These are phyloP conservation scores for Megaceryle maxima DNA, from an alignment of 2,113 vertebrate species.

Conservation along the genomic window DNA sequence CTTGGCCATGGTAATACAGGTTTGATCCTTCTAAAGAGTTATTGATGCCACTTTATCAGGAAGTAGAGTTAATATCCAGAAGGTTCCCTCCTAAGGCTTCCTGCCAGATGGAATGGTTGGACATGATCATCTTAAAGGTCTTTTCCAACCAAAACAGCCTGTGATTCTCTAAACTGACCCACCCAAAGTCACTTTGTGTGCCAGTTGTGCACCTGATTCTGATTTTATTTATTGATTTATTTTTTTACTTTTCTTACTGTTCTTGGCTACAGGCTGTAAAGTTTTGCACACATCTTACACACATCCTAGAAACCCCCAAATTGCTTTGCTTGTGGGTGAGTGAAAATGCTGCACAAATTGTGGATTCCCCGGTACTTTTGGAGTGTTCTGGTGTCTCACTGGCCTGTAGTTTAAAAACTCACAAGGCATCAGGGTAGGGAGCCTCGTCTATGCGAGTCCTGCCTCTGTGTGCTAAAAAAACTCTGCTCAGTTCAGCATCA, in stretches of 20 bases:
- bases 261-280: background rate
- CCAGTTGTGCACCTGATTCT: background rate
- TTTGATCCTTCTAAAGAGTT: background rate
- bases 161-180: background rate
- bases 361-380: background rate
- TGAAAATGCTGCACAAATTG: background rate
- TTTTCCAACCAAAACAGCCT: background rate
- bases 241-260: background rate
- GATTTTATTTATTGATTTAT: background rate
- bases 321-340: background rate
- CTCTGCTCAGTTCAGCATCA: background rate
- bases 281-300: background rate
- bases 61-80: background rate
- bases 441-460: background rate
- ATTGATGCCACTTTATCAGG: background rate
- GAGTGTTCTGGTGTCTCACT: background rate
- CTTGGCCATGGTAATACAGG: slow-evolving; percentile 52
- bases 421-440: background rate
- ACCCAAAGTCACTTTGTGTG: background rate
- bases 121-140: background rate
- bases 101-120: background rate
- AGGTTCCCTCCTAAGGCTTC: background rate
- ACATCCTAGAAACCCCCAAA: background rate
- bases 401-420: background rate
- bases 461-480: background rate